These are phyloP conservation scores for Emmelina monodactyla DNA, from an alignment of 2,888 invertebrate species.

Conservation along the genomic window DNA sequence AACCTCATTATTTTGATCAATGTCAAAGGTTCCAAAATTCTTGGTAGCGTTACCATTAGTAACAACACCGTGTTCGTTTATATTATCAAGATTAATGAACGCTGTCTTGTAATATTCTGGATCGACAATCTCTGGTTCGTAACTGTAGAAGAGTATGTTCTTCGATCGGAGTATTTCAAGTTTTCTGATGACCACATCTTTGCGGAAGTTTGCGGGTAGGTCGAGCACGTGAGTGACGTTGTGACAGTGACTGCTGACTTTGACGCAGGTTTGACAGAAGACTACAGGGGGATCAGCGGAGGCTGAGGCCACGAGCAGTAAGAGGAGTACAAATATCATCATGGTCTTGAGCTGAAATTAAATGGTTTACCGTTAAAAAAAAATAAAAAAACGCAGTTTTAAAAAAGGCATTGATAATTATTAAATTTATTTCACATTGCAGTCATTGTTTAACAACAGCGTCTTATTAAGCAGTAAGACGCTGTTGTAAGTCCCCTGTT, in stretches of 20 bases:
- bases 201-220: slow-evolving; percentile 37
- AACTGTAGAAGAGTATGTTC: slow-evolving; percentile 39
- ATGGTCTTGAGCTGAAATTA: no score
- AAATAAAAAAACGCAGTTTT: no score
- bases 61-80: slow-evolving; percentile 23
- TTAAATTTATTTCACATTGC: no score
- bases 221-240: slow-evolving; percentile 33
- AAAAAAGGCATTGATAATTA: no score
- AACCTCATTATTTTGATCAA: slow-evolving; percentile 37
- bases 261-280: slow-evolving; percentile 35
- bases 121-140: slow-evolving; percentile 40
- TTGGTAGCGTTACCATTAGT: slow-evolving; percentile 23
- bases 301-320: slow-evolving; percentile 15
- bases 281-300: slow-evolving; percentile 18
- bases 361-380: no score
- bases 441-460: no score
- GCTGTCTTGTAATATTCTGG: slow-evolving; percentile 43
- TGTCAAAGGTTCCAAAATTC: slow-evolving; percentile 46
- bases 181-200: slow-evolving; percentile 35
- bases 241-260: slow-evolving; percentile 33
- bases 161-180: slow-evolving; percentile 31
- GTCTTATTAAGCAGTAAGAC: no score
- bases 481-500: no score
- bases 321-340: no score
- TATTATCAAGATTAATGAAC: slow-evolving; percentile 33